Evolutionary conservation across 2,888 invertebrate species (phyloP), one percentile per base, ranked within the genome.

Genomic region (Cerceris rybyensis): DNA sequence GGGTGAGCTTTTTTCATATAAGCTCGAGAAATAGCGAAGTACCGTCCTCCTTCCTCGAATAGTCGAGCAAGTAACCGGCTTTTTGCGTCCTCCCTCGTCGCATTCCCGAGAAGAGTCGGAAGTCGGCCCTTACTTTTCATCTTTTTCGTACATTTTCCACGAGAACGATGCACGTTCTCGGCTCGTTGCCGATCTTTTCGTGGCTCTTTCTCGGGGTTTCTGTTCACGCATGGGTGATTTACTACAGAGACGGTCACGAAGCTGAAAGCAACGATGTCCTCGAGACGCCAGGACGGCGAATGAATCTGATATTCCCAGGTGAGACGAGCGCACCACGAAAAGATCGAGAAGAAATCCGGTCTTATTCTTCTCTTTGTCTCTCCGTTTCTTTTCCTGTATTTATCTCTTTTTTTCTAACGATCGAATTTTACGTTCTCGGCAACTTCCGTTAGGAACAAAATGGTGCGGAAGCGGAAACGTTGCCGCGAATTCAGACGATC

Each of bases 401-500:
- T 28, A 1, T 54, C 14, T 7, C 54, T 54, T 54, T 54, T 2
- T 6, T 52, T 55, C 39, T 42, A n/a, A 70, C 46, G 2, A 11
- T 46, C 61, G 42, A 57, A 50, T 13, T 28, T 46, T 46, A 11
- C 46, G 46, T 55, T 50, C 14, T 57, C 43, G 50, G 4, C 54
- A 43, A 49, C 54, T 64, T 59, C 16, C 54, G 42, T 43, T 76
- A 91, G 90, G 88, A 54, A 91, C 91, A 49, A 90, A 91, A 77
- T 91, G 91, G 91, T 91, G 91, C 79, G 91, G 91, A 80, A 87
- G 84, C 70, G 91, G 91, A 71, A 90, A 87, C 80, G 77, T 88
- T 41, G 87, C 91, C 14, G 69, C 79, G 75, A 80, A 85, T 80
- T 85, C 88, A 63, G 74, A 90, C 58, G 88, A 91, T 65, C 86